phyloP scores from a whole-genome alignment of 2,888 invertebrate species.

The Hirtodrosophila trivittata region DNA sequence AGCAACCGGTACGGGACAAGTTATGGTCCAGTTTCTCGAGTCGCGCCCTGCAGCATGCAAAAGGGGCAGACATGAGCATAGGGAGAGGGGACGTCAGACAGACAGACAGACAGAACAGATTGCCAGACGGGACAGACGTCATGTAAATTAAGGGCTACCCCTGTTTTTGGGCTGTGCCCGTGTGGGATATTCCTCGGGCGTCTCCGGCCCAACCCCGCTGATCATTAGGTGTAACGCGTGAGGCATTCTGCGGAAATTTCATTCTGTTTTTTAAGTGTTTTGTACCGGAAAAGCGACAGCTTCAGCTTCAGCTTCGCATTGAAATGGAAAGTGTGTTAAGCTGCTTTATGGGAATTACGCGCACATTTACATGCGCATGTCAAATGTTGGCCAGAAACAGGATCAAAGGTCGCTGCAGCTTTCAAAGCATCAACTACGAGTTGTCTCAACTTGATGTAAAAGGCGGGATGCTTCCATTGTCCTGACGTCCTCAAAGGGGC shows the following conservation, averaged over 20 bases:
- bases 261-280: conserved; percentile 68
- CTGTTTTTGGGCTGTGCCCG: conserved; percentile 23
- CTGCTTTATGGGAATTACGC: conserved; percentile 75
- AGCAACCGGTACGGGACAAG: conserved; percentile 39
- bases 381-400: conserved; percentile 60
- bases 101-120: conserved; percentile 7
- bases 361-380: conserved; percentile 71
- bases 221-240: conserved; percentile 53
- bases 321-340: conserved; percentile 69
- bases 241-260: conserved; percentile 48
- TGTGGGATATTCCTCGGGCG: conserved; percentile 32
- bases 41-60: conserved; percentile 38
- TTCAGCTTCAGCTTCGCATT: conserved; percentile 31
- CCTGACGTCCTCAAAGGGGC: conserved; percentile 41
- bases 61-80: conserved; percentile 16
- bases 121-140: conserved; percentile 24
- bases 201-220: conserved; percentile 61
- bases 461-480: conserved; percentile 69
- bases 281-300: conserved; percentile 63
- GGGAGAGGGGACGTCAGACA: background rate
- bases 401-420: conserved; percentile 70
- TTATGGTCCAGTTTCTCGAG: conserved; percentile 65
- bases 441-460: conserved; percentile 62
- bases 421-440: conserved; percentile 63
- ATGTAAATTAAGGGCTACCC: conserved; percentile 67